Base-by-base conservation (phyloP, 2,113 vertebrate species). In the Coptodon rendalli region DNA sequence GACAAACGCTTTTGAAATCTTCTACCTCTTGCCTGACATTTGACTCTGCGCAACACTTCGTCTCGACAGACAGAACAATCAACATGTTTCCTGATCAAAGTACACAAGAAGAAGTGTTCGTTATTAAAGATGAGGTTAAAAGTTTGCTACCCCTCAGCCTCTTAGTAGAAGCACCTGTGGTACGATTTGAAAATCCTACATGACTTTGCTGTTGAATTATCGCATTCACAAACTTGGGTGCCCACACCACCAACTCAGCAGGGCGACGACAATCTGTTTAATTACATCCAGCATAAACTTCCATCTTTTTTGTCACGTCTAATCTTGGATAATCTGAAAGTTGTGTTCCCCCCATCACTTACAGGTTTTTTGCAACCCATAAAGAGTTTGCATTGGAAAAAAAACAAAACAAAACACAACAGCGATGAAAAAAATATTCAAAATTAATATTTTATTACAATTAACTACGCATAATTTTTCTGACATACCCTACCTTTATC, bases 281-380 rank as follows among this genome's bases (percentile, higher is more conserved):
- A 31, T 31, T 31, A 31, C 3, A 61, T 1, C 27, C 27, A 17
- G 27, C 1, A 61, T 31, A 31, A 0, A 31, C 17, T 61, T 61
- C 0, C 57, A 61, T 31, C 27, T 17, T 61, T 31, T 61, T 17
- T 61, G 27, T 61, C 5, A 9, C 57, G 8, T 61, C 3, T 1
- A 10, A 61, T 34, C 57, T 17, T 17, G 27, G 57, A 61, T 31
- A 31, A 17, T 4, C 2, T 61, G 27, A 31, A 61, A 31, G 27
- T 31, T 31, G 57, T 61, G 57, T 31, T 61, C 57, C 57, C 57
- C 10, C 57, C 3, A 61, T 61, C 27, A 61, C 0, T 1, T 61
- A 17, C 57, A 5, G 27, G 3, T 61, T 0, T 61, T 59, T 31
- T 31, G 0, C 0, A 61, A 31, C 27, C 14, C 5, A 61, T 31